Evolutionary conservation across 1,140 invertebrate species (phyloP).

Genomic region (Plectus sambesii): DNA sequence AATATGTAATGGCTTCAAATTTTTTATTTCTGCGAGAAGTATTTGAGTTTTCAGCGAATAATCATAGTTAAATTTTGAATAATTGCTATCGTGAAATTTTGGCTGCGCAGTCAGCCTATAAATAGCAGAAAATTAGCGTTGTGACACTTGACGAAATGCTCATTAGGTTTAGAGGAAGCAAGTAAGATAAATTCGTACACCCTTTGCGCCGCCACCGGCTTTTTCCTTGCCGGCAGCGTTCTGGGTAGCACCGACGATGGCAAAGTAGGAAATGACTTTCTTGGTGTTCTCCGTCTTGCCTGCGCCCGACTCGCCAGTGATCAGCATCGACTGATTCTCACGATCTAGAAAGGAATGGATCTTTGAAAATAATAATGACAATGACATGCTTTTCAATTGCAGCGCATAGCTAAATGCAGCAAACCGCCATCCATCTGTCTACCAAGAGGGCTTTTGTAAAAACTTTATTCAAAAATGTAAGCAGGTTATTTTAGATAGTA

Average conservation of each 20-base stretch:
- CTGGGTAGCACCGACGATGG: constrained; percentile 44
- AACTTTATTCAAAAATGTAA: not conserved
- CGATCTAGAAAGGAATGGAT: constrained; percentile 20
- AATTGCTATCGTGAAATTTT: no score
- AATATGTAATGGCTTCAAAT: no score
- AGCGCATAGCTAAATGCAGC: not conserved
- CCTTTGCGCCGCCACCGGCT: constrained; percentile 26
- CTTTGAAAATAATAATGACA: no score
- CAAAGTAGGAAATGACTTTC: constrained; percentile 50
- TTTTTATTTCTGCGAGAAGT: no score
- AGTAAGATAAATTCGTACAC: no score
- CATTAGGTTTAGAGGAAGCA: no score
- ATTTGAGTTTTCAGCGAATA: no score
- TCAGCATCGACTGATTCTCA: constrained; percentile 75
- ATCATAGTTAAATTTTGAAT: no score
- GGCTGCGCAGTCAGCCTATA: no score
- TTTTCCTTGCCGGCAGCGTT: constrained; percentile 12
- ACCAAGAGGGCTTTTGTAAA: not conserved
- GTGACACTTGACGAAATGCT: no score
- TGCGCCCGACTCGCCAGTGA: constrained; percentile 75
- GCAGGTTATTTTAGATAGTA: not conserved
- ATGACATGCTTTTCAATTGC: not conserved
- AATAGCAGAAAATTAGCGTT: no score
- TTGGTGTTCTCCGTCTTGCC: constrained; percentile 51
- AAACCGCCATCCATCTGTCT: not conserved